phyloP scores from a whole-genome alignment of 2,113 vertebrate species.

The Platysteira castanea region DNA sequence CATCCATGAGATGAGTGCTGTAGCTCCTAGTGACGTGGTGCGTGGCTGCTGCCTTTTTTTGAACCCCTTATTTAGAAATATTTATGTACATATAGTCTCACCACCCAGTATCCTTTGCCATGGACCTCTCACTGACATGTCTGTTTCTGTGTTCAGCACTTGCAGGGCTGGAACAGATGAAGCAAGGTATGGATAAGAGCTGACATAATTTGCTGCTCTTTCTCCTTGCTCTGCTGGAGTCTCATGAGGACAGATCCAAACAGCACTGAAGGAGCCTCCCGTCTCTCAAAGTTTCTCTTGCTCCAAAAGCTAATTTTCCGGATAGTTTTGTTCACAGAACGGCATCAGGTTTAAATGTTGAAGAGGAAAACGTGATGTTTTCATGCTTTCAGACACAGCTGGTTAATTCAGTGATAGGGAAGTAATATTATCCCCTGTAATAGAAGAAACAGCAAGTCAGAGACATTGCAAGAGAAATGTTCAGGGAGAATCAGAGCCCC shows the following conservation, averaged over 20 bases:
- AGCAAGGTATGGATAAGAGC: neutral
- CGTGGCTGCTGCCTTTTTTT: neutral
- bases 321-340: neutral
- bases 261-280: neutral
- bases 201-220: neutral
- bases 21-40: neutral
- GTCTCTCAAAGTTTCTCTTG: neutral
- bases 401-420: conserved; percentile 6
- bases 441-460: neutral
- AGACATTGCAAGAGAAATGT: neutral
- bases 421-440: neutral
- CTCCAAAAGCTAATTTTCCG: neutral
- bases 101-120: neutral
- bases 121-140: neutral
- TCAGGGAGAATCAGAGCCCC: neutral
- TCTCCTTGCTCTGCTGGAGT: neutral
- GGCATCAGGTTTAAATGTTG: conserved; percentile 1
- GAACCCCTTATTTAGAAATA: neutral
- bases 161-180: neutral
- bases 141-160: neutral
- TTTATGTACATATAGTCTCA: neutral
- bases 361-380: conserved; percentile 16
- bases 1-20: neutral
- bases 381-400: neutral
- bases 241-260: neutral